Percentiles rank a stretch among this genome's conserved stretches.
phyloP scores from a whole-genome alignment of 2,797 vertebrate genomes.

The Paedocypris micromegethes region DNA sequence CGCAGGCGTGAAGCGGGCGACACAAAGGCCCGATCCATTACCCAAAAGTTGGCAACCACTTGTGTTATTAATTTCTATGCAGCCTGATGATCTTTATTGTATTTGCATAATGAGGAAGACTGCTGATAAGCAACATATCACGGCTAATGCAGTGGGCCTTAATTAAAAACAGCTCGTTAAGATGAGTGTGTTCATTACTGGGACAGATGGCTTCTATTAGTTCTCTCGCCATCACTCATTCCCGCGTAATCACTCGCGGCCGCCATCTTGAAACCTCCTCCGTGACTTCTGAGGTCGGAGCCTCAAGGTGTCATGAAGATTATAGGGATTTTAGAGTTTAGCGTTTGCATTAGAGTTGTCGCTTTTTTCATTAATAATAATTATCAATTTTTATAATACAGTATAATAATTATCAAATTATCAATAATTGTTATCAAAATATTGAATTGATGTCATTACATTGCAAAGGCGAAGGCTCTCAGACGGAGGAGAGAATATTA shows the following conservation, averaged over 20 bases:
- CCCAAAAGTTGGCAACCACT: constrained; percentile 56
- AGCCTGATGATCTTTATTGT: constrained; percentile 63
- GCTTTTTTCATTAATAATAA: neutral
- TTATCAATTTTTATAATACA: too few species aligned
- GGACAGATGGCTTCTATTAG: constrained; percentile 74
- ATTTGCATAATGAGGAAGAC: constrained; percentile 73
- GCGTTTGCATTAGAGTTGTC: constrained; percentile 18
- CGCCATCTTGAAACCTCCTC: constrained; percentile 34
- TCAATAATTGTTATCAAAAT: neutral
- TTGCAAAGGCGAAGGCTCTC: too few species aligned
- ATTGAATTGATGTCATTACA: neutral
- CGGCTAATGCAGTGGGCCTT: constrained; percentile 72
- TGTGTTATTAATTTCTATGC: constrained; percentile 60
- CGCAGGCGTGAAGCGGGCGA: neutral
- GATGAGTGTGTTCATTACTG: constrained; percentile 68
- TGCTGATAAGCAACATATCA: constrained; percentile 73
- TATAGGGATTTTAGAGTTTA: neutral
- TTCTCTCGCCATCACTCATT: constrained; percentile 64
- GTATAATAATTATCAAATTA: too few species aligned
- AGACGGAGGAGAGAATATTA: too few species aligned
- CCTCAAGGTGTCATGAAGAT: constrained; percentile 26
- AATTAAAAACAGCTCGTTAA: constrained; percentile 76
- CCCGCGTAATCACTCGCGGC: constrained; percentile 48
- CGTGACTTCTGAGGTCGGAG: neutral
- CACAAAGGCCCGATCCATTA: constrained; percentile 46